These are phyloP conservation scores for Thryonomys swinderianus DNA, from an alignment of 2,113 vertebrate genomes.

Conservation along the genomic window DNA sequence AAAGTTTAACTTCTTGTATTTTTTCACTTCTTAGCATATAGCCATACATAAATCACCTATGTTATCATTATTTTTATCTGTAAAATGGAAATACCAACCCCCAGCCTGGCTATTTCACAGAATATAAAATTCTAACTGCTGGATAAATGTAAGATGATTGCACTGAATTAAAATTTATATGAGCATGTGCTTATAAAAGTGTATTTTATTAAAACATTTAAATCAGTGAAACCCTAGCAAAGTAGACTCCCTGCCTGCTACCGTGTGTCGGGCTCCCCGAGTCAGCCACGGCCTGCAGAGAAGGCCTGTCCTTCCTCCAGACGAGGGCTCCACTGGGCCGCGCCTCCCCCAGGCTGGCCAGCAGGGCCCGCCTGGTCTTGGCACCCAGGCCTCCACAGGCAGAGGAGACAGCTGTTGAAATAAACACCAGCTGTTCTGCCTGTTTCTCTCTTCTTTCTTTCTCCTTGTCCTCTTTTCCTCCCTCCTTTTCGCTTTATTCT, in stretches of 20 bases:
- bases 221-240: background rate
- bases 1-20: background rate
- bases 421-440: background rate
- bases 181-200: background rate
- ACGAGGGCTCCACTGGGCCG: background rate
- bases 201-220: background rate
- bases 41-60: background rate
- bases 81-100: background rate
- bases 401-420: background rate
- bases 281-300: background rate
- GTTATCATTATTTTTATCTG: background rate
- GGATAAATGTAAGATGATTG: background rate
- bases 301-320: background rate
- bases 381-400: background rate
- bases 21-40: background rate
- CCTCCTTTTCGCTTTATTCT: background rate
- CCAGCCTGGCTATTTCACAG: background rate
- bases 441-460: background rate
- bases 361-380: background rate
- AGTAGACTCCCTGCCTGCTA: background rate
- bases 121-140: constrained; percentile 29
- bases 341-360: no score
- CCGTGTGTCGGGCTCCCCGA: background rate
- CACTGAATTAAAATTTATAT: background rate
- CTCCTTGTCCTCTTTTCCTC: no score